Base-by-base conservation (phyloP, 2,888 invertebrate species). In the Tenthredo livida region DNA sequence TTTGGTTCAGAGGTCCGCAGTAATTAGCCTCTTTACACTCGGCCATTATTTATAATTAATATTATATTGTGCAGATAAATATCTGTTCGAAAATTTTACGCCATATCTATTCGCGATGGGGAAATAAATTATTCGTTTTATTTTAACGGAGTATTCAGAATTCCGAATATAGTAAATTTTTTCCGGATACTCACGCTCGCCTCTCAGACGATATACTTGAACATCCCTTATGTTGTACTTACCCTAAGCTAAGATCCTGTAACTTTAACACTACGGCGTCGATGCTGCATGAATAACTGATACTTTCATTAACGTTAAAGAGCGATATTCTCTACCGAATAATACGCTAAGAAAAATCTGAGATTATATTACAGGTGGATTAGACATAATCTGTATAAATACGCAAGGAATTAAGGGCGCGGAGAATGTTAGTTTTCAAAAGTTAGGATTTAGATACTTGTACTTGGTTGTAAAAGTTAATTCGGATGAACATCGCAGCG, bases 201-300 rank as follows among this genome's bases (percentile, higher is more conserved):
- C 21, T 61, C 40, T 61, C 15, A n/a, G 15, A 40, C 5, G 73
- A 21, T 40, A 40, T 80, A 40, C 80, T 80, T n/a, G 40, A 80
- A 80, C 40, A 50, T 40, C 21, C 80, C 61, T 61, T 40, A 77
- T 33, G 80, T 40, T 25, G 37, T 61, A 80, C 80, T 80, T 80
- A 50, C 50, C 50, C 77, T 61, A 40, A 40, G 40, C 80, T 61
- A 80, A 80, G 40, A 61, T 80, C 58, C 40, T 21, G 40, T 80
- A 37, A 29, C 80, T 80, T 58, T 40, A 40, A 61, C 80, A 61
- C 80, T 37, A 40, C 37, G 58, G 61, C 61, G 80, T 61, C 61
- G 80, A 80, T 80, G 61, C 25, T 80, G 40, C 80, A 80, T 80
- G 80, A 80, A 80, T 80, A 80, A 80, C 80, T 61, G 25, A 80